These are phyloP conservation scores for Campopleginae sp. DNA, from an alignment of 2,888 invertebrate genomes.

Conservation along the genomic window DNA sequence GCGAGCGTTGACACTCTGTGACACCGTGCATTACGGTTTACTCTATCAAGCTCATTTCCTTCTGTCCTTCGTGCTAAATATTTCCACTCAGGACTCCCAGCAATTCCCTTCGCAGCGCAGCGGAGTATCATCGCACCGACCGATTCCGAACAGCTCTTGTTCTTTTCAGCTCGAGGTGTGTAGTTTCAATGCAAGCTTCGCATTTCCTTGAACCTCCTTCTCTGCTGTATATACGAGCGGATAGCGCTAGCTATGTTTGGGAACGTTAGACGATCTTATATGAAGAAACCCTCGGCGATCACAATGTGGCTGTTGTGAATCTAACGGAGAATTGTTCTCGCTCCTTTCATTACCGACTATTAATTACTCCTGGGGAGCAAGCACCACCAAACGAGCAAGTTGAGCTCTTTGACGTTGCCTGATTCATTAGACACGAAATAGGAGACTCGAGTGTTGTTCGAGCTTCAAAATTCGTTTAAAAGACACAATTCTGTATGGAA, in stretches of 20 bases:
- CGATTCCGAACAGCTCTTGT: constrained; percentile 35
- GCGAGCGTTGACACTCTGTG: constrained; percentile 35
- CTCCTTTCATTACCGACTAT: constrained; percentile 67
- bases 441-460: background rate
- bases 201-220: constrained; percentile 7
- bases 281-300: constrained; percentile 55
- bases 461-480: background rate
- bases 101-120: constrained; percentile 21
- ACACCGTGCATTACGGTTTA: constrained; percentile 30
- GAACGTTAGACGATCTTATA: constrained; percentile 4
- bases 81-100: constrained; percentile 6
- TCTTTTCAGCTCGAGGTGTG: constrained; percentile 28
- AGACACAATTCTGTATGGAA: background rate
- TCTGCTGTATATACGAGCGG: constrained; percentile 18
- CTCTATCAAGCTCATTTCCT: constrained; percentile 14
- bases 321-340: constrained; percentile 70
- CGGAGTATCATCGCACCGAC: constrained; percentile 51
- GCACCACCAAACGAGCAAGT: background rate
- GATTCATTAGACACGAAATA: background rate
- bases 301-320: constrained; percentile 50
- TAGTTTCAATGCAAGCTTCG: constrained; percentile 41
- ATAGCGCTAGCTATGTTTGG: constrained; percentile 46
- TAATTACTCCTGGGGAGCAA: constrained; percentile 50
- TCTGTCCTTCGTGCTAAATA: background rate
- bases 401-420: constrained; percentile 1